Evolutionary conservation across 1,140 invertebrate species (phyloP), one percentile per base, ranked within the genome.

Genomic region (Zophobas atratus): DNA sequence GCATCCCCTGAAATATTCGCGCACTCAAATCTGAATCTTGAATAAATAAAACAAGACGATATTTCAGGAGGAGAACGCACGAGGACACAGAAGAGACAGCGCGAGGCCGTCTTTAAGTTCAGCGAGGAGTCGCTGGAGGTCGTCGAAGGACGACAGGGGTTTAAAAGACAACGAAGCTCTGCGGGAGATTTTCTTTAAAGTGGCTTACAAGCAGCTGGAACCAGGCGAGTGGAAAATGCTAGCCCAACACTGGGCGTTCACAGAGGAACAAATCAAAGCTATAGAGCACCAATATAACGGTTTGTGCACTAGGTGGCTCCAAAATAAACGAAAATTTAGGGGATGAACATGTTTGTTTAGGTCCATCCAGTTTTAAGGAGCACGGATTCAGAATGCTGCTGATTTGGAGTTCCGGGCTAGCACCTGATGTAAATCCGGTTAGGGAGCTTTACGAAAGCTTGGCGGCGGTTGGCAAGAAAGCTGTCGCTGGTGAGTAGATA

Each of bases 281-380:
- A 93, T 94, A 77, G 92, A 94, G 85, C 92, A 94, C 84, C 92
- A 94, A 82, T 93, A 94, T 80, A 93, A 92, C 76, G 92, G 92
- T 93, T 56, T 56, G 8, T 43, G 1, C 6, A 67, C 36, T 38
- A 67, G 1, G 2, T 34, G 33, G 1, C 56, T 39, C 41, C 41
- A 67, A 63, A 67, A 39, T 20, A 34, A n/a, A 20, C n/a, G 41
- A 41, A 36, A 48, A 70, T 70, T 70, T 70, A 20, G 20, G 20
- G 20, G 20, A 20, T 32, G 5, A 20, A 43, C 32, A 1, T 6
- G 8, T 76, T 86, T 20, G 20, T 84, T 34, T 85, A 93, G 93
- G 93, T 81, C 88, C 91, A 32, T 89, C 89, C n/a, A 94, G 93
- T 84, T 93, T 93, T 85, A 93, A 93, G 84, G 92, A 94, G 83